Conservation (phyloP, 2,797 vertebrate species). For the Amniataba percoides region DNA sequence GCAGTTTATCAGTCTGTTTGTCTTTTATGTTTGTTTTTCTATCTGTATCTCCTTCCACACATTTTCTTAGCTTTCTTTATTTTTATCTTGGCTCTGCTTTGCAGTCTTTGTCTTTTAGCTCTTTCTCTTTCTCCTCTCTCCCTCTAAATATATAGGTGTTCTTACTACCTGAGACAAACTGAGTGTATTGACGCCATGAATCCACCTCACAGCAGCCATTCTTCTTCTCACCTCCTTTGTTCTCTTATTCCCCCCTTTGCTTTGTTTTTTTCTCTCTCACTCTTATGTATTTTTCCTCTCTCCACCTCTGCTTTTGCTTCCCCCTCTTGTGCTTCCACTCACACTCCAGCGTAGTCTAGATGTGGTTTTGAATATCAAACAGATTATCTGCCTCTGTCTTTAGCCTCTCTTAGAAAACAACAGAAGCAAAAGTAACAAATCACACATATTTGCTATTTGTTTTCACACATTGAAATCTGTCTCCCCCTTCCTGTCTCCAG, state of each 20-base stretch:
- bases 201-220: slow-evolving; percentile 57
- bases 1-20: slow-evolving; percentile 41
- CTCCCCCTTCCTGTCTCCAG: slow-evolving; percentile 6
- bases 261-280: slow-evolving; percentile 22
- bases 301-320: slow-evolving; percentile 31
- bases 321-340: slow-evolving; percentile 39
- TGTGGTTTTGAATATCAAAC: slow-evolving; percentile 74
- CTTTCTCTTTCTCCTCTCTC: slow-evolving; percentile 15
- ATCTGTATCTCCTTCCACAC: slow-evolving; percentile 16
- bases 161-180: slow-evolving; percentile 68
- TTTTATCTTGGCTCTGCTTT: slow-evolving; percentile 2
- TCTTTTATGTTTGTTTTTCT: slow-evolving; percentile 33
- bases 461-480: slow-evolving; percentile 16
- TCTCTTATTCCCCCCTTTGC: slow-evolving; percentile 27
- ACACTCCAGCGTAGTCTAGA: slow-evolving; percentile 38
- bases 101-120: slow-evolving; percentile 26
- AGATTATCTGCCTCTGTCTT: slow-evolving; percentile 43
- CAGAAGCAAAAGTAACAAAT: slow-evolving; percentile 59
- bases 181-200: slow-evolving; percentile 68
- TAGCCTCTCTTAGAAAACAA: slow-evolving; percentile 53
- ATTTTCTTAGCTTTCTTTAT: neutral
- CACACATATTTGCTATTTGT: slow-evolving; percentile 56
- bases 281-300: slow-evolving; percentile 23
- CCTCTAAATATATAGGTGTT: slow-evolving; percentile 57
- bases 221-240: slow-evolving; percentile 48